Conservation (phyloP, 2,113 vertebrate genomes). For the Hirundichthys speculiger region DNA sequence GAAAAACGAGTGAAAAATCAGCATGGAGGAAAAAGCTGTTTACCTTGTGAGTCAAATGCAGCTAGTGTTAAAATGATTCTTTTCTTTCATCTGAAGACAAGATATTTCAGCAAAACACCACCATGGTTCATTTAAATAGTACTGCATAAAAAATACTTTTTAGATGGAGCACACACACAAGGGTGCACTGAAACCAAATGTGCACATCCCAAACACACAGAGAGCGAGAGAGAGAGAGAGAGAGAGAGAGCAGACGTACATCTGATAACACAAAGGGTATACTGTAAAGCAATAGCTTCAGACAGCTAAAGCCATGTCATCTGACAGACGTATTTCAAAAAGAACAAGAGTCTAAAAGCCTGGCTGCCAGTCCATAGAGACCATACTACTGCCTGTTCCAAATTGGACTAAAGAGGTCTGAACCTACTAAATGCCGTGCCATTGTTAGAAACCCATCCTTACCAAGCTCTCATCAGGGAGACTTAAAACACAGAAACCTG, state of each 20-base stretch:
- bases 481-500: conserved; percentile 8
- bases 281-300: conserved; percentile 44
- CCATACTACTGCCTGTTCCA: conserved; percentile 30
- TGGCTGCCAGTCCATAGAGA: conserved; percentile 27
- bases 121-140: conserved; percentile 36
- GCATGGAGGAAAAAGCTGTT: conserved; percentile 14
- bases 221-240: conserved; percentile 21
- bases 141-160: conserved; percentile 24
- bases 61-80: conserved; percentile 16
- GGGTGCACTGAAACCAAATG: conserved; percentile 37
- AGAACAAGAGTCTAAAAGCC: conserved; percentile 51
- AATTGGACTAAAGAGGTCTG: conserved; percentile 34
- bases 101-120: conserved; percentile 35
- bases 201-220: conserved; percentile 44
- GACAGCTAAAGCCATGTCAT: conserved; percentile 34
- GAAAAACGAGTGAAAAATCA: conserved; percentile 12
- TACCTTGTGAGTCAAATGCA: conserved; percentile 22
- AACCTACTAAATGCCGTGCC: conserved; percentile 19
- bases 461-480: not conserved
- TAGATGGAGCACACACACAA: conserved; percentile 16
- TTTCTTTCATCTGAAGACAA: conserved; percentile 26
- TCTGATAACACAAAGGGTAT: conserved; percentile 34
- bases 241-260: conserved; percentile 27
- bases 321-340: conserved; percentile 48
- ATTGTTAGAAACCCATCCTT: conserved; percentile 11